Evolutionary conservation across 2,888 invertebrate species (phyloP).

Genomic region (Aleiodes leptofemur): DNA sequence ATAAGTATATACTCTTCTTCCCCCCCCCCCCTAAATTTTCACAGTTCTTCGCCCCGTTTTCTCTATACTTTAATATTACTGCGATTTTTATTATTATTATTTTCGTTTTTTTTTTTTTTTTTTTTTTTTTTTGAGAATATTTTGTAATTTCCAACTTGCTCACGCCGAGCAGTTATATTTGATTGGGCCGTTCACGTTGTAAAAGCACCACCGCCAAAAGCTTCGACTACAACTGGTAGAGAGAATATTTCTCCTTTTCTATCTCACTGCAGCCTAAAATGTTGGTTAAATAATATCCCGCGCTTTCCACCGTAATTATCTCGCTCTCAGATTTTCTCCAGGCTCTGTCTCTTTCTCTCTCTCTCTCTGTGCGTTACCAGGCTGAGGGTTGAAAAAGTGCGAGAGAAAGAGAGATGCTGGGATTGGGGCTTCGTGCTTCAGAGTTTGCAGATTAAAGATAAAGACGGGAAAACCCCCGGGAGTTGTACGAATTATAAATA

Average conservation of each 20-base stretch:
- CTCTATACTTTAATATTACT: background rate
- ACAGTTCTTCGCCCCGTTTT: too few species aligned
- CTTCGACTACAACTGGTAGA: constrained; percentile 50
- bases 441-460: constrained; percentile 58
- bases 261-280: constrained; percentile 62
- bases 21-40: background rate
- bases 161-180: constrained; percentile 66
- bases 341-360: constrained; percentile 20
- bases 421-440: constrained; percentile 43
- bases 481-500: constrained; percentile 49
- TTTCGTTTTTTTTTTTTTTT: constrained; percentile 26
- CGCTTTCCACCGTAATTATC: constrained; percentile 73
- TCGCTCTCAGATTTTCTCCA: constrained; percentile 71
- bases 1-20: constrained; percentile 8
- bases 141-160: constrained; percentile 44
- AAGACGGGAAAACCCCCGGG: constrained; percentile 50
- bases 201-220: constrained; percentile 62
- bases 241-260: constrained; percentile 38
- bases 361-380: constrained; percentile 34
- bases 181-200: constrained; percentile 66
- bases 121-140: constrained; percentile 17
- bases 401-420: constrained; percentile 44
- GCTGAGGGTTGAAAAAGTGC: constrained; percentile 14
- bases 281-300: constrained; percentile 72
- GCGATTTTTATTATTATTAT: constrained; percentile 2